A percentile compares a stretch with the other conserved stretches of the same genome.
Conservation (phyloP, 2,888 invertebrate genomes). For the Siphlonurus alternatus region DNA sequence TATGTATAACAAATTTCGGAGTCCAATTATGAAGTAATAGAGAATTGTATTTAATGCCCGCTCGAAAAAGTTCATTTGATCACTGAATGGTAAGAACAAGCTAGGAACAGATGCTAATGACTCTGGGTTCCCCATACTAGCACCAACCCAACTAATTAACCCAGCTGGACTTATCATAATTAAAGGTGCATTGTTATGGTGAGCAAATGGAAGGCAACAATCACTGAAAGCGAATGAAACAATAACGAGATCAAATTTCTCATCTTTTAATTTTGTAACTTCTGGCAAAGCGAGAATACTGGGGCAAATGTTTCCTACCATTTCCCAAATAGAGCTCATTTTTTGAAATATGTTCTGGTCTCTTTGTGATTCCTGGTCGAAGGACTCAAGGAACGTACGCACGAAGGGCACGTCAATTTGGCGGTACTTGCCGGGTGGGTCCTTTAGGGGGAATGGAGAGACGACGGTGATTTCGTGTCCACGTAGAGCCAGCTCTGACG, state of each 20-base stretch:
- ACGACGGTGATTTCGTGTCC: conserved; percentile 6
- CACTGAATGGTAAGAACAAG: conserved; percentile 16
- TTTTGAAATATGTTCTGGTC: background rate
- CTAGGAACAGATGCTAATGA: conserved; percentile 22
- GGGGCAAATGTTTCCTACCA: background rate
- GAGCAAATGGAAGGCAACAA: conserved; percentile 17
- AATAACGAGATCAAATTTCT: conserved; percentile 17
- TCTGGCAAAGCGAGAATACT: background rate
- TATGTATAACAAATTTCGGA: background rate
- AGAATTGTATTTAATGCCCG: conserved; percentile 17
- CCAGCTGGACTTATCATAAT: conserved; percentile 13
- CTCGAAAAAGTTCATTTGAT: conserved; percentile 18
- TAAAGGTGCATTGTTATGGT: conserved; percentile 15
- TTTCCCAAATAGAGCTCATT: background rate
- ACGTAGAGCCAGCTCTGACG: conserved; percentile 4
- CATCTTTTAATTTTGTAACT: conserved; percentile 3
- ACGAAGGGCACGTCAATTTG: conserved; percentile 1
- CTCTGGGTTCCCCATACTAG: conserved; percentile 15
- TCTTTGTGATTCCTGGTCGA: background rate
- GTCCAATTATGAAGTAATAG: background rate
- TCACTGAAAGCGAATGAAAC: conserved; percentile 19
- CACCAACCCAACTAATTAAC: conserved; percentile 13
- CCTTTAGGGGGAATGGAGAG: conserved; percentile 2
- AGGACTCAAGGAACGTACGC: background rate
- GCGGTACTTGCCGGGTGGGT: conserved; percentile 2